Conservation (phyloP, 2,797 vertebrate genomes). For the Glossophaga mutica region DNA sequence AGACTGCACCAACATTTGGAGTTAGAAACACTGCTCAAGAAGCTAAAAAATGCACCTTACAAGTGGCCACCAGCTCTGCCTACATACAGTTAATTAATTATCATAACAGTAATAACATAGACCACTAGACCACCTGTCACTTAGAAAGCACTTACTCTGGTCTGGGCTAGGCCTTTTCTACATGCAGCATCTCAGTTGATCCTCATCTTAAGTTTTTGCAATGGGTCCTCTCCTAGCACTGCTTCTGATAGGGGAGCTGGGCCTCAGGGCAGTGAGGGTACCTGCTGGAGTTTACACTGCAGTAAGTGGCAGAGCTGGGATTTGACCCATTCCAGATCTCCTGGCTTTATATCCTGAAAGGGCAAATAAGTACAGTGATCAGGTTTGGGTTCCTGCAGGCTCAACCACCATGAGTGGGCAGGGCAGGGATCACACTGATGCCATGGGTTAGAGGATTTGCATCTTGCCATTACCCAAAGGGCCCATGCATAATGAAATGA, state of each 20-base stretch:
- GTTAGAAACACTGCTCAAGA: not conserved
- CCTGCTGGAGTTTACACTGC: not conserved
- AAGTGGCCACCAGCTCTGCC: not conserved
- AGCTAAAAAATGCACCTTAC: not conserved
- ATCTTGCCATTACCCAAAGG: not conserved
- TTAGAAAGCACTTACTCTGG: not conserved
- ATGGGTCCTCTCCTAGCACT: not conserved
- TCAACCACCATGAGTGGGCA: not conserved
- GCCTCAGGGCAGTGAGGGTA: not conserved
- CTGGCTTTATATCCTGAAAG: not conserved
- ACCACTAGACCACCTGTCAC: not conserved
- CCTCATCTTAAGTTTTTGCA: not conserved
- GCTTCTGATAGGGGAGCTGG: not conserved
- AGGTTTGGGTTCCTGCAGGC: not conserved
- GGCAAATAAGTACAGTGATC: not conserved
- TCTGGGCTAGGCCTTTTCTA: rapidly evolving
- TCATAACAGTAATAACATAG: not conserved
- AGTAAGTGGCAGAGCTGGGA: not conserved
- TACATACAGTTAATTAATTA: not conserved
- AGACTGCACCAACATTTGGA: not conserved
- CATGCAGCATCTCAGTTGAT: not conserved
- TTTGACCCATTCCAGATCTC: not conserved
- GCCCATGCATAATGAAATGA: not conserved
- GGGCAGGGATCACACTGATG: not conserved
- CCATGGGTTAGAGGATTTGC: not conserved